Percentiles rank a stretch among this genome's conserved stretches.
Evolutionary conservation across 2,113 vertebrate species (phyloP).

Genomic region (Microcebus lehilahytsara): DNA sequence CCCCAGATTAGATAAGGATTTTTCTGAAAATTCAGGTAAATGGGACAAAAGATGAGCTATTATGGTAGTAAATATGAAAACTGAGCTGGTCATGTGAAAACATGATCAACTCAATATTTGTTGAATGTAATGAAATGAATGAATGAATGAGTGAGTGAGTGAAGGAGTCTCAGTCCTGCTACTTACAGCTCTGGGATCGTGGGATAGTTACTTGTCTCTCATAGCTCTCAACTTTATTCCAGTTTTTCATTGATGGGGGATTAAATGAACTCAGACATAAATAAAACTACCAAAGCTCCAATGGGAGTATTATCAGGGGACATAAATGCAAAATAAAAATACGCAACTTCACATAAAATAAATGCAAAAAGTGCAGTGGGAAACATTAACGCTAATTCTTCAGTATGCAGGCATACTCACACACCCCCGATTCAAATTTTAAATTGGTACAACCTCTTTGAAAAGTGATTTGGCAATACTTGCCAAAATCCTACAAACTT

Average conservation of each 20-base stretch:
- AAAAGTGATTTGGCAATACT: not conserved
- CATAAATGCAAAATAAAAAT: not conserved
- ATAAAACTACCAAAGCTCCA: not conserved
- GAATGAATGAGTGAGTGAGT: not conserved
- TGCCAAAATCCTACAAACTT: not conserved
- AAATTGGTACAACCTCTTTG: not conserved
- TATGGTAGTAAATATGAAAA: not conserved
- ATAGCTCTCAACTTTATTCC: not conserved
- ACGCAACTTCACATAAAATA: not conserved
- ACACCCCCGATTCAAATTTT: not conserved
- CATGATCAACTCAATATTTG: not conserved
- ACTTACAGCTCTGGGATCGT: not conserved
- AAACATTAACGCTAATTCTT: not conserved
- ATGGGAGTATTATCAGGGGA: not conserved
- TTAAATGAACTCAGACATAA: not conserved
- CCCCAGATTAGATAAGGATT: not conserved
- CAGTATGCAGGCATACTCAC: too few relatives aligned
- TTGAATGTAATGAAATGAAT: not conserved
- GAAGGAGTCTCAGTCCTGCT: not conserved
- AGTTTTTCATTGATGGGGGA: not conserved
- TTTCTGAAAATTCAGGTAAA: not conserved
- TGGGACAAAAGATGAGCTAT: not conserved
- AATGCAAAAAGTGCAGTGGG: not conserved
- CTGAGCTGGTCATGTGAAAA: not conserved
- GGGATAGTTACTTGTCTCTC: not conserved